Evolutionary conservation across 2,888 invertebrate genomes (phyloP).

Genomic region (Belgica antarctica): DNA sequence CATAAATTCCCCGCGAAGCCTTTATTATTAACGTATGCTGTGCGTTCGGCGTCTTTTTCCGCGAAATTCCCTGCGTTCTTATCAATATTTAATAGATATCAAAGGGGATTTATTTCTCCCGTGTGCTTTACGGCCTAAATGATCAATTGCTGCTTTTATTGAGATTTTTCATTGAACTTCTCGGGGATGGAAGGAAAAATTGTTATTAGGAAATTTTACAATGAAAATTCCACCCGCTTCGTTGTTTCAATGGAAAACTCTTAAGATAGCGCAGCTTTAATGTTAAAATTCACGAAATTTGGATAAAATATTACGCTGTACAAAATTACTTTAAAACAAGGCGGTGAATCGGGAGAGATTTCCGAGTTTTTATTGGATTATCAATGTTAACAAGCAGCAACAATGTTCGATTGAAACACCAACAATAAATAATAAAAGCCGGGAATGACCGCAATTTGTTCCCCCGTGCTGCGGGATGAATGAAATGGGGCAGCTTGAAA

Average conservation of each 20-base stretch:
- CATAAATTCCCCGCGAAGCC: constrained; percentile 8
- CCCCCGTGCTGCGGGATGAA: too few species aligned
- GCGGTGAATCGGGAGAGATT: not conserved
- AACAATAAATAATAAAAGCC: not conserved
- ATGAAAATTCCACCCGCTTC: constrained; percentile 10
- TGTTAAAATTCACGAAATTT: too few species aligned
- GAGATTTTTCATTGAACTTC: not conserved
- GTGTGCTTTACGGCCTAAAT: constrained; percentile 19
- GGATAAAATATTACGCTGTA: too few species aligned
- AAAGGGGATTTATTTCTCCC: constrained; percentile 34
- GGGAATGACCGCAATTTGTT: constrained; percentile 43
- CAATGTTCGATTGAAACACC: too few species aligned
- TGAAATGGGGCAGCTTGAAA: not conserved
- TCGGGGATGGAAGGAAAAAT: not conserved
- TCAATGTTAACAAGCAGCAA: not conserved
- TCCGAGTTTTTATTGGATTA: not conserved
- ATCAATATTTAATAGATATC: constrained; percentile 40
- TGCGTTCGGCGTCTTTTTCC: not conserved
- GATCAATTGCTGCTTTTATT: constrained; percentile 37
- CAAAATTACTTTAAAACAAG: too few species aligned
- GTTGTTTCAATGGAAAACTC: not conserved
- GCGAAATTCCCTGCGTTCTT: not conserved
- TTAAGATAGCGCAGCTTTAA: not conserved
- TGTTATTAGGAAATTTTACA: constrained; percentile 3
- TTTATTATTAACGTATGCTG: constrained; percentile 35